Evolutionary conservation across 1,140 invertebrate genomes (phyloP).

Genomic region (Drosophila tristis): DNA sequence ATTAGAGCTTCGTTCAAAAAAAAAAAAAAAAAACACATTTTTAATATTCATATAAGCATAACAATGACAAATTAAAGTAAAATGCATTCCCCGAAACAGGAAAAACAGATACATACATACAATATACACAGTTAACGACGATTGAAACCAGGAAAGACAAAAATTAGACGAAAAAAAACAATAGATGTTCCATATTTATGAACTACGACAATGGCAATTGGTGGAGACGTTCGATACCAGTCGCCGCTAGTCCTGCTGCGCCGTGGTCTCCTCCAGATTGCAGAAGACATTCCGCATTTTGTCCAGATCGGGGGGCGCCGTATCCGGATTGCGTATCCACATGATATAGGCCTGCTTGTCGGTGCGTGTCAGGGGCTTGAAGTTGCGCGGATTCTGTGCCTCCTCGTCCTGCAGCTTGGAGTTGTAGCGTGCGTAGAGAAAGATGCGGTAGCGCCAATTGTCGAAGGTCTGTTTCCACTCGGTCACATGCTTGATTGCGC

Average conservation of each 20-base stretch:
- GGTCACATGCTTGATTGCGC: conserved; percentile 77
- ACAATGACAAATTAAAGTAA: conserved; percentile 64
- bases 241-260: conserved; percentile 69
- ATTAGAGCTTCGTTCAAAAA: conserved; percentile 36
- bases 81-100: conserved; percentile 54
- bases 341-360: conserved; percentile 81
- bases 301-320: conserved; percentile 76
- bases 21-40: conserved; percentile 33
- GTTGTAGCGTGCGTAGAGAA: conserved; percentile 79
- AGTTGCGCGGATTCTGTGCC: conserved; percentile 77
- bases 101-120: conserved; percentile 57
- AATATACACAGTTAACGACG: conserved; percentile 52
- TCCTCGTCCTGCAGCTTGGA: conserved; percentile 78
- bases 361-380: conserved; percentile 77
- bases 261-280: conserved; percentile 70
- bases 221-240: conserved; percentile 1
- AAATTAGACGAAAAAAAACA: conserved; percentile 14
- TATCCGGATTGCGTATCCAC: conserved; percentile 81
- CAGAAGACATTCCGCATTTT: conserved; percentile 82
- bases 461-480: conserved; percentile 83
- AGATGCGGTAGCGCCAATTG: conserved; percentile 81
- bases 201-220: conserved; percentile 63
- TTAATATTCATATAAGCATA: conserved; percentile 62
- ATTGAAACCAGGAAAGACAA: conserved; percentile 36
- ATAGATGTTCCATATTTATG: conserved; percentile 27